These are phyloP conservation scores for Macrosiphum euphorbiae DNA, from an alignment of 2,888 invertebrate genomes.

Conservation along the genomic window DNA sequence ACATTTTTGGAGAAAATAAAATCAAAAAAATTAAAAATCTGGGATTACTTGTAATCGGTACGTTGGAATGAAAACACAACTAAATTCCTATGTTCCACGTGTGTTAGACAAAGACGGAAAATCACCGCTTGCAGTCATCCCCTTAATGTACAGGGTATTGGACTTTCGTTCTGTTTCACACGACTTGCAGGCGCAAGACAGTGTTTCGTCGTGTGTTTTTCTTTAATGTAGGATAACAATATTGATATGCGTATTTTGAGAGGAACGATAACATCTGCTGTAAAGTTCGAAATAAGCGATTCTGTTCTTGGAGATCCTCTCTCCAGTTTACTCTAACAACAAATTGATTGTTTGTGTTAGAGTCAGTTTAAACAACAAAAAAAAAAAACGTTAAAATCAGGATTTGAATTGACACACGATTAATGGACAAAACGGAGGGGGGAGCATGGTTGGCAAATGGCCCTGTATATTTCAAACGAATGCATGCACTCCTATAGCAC, in stretches of 20 bases:
- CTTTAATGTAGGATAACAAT: background rate
- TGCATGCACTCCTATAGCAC: background rate
- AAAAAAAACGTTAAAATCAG: background rate
- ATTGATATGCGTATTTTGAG: background rate
- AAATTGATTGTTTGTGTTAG: background rate
- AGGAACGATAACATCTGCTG: background rate
- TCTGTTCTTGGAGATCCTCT: background rate
- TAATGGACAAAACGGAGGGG: background rate
- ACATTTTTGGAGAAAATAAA: too few species aligned
- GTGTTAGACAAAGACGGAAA: too few species aligned
- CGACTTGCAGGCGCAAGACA: background rate
- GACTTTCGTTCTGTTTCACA: background rate
- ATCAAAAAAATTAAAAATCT: too few species aligned
- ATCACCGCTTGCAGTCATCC: too few species aligned
- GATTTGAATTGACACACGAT: background rate
- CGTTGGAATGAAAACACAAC: too few species aligned
- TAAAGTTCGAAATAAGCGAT: background rate
- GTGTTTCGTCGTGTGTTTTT: background rate
- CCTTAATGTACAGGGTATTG: background rate
- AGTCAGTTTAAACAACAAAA: background rate
- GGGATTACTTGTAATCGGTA: too few species aligned
- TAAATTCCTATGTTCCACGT: too few species aligned
- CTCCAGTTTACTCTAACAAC: background rate
- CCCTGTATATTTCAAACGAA: background rate
- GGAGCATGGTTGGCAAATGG: background rate